phyloP scores from a whole-genome alignment of 2,113 vertebrate species.

The Pelmatolapia mariae region DNA sequence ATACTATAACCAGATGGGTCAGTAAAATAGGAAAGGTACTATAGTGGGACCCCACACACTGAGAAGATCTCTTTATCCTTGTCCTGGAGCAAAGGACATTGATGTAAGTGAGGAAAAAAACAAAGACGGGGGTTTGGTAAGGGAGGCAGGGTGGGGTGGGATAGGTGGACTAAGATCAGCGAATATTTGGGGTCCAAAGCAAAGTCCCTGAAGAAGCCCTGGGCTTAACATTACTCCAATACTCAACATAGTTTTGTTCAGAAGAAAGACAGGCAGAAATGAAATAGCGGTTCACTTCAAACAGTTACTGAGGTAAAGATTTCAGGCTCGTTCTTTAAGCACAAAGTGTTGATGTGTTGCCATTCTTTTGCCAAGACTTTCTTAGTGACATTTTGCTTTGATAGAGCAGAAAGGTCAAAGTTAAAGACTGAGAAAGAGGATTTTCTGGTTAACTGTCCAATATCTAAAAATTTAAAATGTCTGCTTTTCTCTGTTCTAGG shows the following conservation, averaged over 20 bases:
- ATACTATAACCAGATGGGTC: slow-evolving; percentile 22
- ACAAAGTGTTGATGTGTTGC: neutral
- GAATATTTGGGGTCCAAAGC: slow-evolving; percentile 8
- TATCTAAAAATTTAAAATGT: neutral
- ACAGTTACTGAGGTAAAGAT: neutral
- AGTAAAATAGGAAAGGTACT: neutral
- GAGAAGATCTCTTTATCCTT: slow-evolving; percentile 40
- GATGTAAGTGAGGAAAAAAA: neutral
- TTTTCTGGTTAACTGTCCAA: neutral
- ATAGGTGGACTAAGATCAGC: neutral
- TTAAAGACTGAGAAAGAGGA: neutral
- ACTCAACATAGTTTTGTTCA: slow-evolving; percentile 15
- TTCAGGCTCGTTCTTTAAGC: neutral
- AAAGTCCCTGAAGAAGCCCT: slow-evolving; percentile 11
- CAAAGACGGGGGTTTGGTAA: neutral
- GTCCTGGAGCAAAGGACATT: neutral
- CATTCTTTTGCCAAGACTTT: neutral
- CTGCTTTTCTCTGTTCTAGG: slow-evolving; percentile 63
- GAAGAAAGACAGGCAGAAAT: neutral
- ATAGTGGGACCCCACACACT: slow-evolving; percentile 16
- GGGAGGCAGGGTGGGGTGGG: neutral
- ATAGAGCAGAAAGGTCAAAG: neutral
- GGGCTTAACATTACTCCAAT: neutral
- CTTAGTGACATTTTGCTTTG: neutral
- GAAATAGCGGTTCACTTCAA: slow-evolving; percentile 4